Base-by-base conservation (phyloP, 2,888 invertebrate genomes). In the Stenotaenia linearis region DNA sequence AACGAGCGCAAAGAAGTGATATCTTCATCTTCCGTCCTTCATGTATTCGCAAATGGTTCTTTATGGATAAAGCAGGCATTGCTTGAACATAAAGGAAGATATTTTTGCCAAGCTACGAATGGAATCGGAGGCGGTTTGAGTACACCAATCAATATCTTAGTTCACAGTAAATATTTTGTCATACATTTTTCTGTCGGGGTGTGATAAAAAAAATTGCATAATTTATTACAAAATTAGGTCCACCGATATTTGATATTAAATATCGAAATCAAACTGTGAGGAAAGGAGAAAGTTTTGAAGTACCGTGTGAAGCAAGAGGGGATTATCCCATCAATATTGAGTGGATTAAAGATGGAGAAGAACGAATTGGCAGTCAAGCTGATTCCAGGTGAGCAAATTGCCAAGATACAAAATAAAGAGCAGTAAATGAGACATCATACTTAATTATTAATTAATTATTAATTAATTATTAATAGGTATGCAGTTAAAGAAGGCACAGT, bases 51-150 rank as follows among this genome's bases (percentile, higher is more conserved):
- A 87, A 97, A 98, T 85, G 97, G 97, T 83, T 96, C 96, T 79
- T 89, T 98, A 81, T 90, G 92, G 80, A 93, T 98, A 84, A 91
- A 92, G 84, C 94, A 95, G 84, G 96, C 96, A 82, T 93, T 94
- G 86, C 96, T 96, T 88, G 92, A 92, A 25, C 96, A 97, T 85
- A 95, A 96, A 88, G 97, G 97, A 28, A 95, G 95, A 85, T 97
- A 97, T 86, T 89, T 97, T 61, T 98, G 98, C 86, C 96, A 97
- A 88, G 96, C 97, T 80, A 95, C 94, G 77, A 98, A 98, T 87
- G 95, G 96, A 84, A 96, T 98, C 84, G 97, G 97, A 81, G 94
- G 96, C 81, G 97, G 96, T 84, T 89, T 97, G 77, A 75, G 75
- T n/a, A 79, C 79, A 6, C 79, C 79, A 37, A 74, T 79, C 18